Evolutionary conservation across 2,888 invertebrate genomes (phyloP).

Genomic region (Octonoba sinensis): DNA sequence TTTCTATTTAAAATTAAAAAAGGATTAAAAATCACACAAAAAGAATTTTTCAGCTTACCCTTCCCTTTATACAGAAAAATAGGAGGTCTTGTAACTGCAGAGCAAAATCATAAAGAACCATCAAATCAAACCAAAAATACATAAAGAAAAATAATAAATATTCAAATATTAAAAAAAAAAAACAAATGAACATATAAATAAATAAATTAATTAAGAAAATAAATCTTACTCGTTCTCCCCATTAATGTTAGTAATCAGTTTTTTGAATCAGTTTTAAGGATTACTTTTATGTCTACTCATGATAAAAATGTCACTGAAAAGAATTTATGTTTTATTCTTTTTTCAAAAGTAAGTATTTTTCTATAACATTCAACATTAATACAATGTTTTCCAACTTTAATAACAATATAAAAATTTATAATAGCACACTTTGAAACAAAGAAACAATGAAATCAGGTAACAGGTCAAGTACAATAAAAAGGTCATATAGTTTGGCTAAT

Average conservation of each 20-base stretch:
- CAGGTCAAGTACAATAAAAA: no score
- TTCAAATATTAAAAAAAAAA: background rate
- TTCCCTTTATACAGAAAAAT: conserved; percentile 51
- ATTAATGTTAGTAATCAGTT: no score
- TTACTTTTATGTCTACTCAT: background rate
- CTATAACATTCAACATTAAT: no score
- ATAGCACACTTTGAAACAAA: no score
- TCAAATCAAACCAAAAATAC: conserved; percentile 25
- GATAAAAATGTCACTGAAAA: background rate
- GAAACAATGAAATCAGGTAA: no score
- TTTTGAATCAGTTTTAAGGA: no score
- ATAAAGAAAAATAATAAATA: background rate
- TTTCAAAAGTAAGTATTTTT: no score
- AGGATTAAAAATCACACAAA: background rate
- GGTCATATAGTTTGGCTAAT: no score
- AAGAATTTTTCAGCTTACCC: conserved; percentile 23
- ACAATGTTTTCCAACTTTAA: no score
- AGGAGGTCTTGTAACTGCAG: conserved; percentile 39
- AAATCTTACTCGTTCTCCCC: no score
- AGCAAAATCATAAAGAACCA: conserved; percentile 28
- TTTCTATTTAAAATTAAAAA: no score
- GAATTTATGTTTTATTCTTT: background rate
- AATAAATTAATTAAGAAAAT: background rate
- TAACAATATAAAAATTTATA: no score
- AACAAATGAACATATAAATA: background rate